Evolutionary conservation across 2,888 invertebrate genomes (phyloP).

Genomic region (Mesorhabditis belari): DNA sequence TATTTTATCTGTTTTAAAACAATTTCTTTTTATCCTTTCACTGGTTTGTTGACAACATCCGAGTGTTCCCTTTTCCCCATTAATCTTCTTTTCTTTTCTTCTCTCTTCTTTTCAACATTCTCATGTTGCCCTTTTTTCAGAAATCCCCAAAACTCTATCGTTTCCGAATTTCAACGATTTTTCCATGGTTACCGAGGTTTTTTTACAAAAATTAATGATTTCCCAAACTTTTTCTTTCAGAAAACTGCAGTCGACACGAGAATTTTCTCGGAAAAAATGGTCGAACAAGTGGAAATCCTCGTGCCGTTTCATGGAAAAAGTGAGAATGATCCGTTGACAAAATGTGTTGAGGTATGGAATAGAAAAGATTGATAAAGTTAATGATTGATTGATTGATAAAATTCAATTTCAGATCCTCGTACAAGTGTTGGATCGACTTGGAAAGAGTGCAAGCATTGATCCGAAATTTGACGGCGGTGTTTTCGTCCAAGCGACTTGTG

Average conservation of each 20-base stretch:
- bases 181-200: too few relatives aligned
- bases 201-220: too few relatives aligned
- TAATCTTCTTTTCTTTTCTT: constrained; percentile 3
- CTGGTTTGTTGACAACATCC: constrained; percentile 9
- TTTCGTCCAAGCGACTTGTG: background rate
- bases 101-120: background rate
- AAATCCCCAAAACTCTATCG: constrained; percentile 1
- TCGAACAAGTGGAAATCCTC: too few relatives aligned
- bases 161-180: constrained; percentile 6
- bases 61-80: constrained; percentile 5
- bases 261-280: too few relatives aligned
- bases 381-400: background rate
- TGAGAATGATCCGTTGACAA: background rate
- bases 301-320: background rate
- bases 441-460: background rate
- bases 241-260: background rate
- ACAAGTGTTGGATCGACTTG: background rate
- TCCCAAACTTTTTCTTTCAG: too few relatives aligned
- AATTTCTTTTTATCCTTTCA: constrained; percentile 8
- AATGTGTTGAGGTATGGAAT: background rate
- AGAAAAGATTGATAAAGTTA: background rate
- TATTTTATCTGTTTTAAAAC: background rate
- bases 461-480: background rate
- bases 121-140: constrained; percentile 1
- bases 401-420: background rate